A percentile compares a stretch with the other conserved stretches of the same genome.
Evolutionary conservation across 1,140 invertebrate genomes (phyloP).

Genomic region (Polypedilum vanderplanki): DNA sequence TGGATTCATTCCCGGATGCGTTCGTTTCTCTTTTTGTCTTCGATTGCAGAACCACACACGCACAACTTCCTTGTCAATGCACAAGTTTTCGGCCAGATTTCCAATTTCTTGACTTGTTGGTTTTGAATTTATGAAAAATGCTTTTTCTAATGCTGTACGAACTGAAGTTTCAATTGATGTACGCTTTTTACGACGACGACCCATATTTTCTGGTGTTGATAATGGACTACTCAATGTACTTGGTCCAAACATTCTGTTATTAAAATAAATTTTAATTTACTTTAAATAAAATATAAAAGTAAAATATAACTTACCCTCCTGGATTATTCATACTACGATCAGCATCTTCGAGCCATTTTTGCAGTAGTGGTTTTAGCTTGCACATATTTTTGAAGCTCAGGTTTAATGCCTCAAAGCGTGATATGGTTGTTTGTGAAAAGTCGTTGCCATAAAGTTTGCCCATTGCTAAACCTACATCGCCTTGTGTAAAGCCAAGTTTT

Average conservation of each 20-base stretch:
- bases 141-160: conserved; percentile 85
- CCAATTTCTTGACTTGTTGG: conserved; percentile 95
- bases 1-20: conserved; percentile 55
- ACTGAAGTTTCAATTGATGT: conserved; percentile 96
- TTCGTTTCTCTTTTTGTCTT: conserved; percentile 82
- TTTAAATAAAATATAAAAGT: conserved; percentile 18
- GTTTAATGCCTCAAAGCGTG: conserved; percentile 95
- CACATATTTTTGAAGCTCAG: conserved; percentile 99
- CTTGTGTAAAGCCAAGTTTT: conserved; percentile 96
- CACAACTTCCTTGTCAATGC: conserved; percentile 97
- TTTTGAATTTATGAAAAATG: conserved; percentile 92
- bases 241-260: conserved; percentile 46
- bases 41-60: conserved; percentile 96
- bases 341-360: conserved; percentile 96
- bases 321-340: conserved; percentile 83
- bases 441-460: conserved; percentile 97
- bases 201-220: conserved; percentile 77
- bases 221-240: conserved; percentile 68
- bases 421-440: conserved; percentile 98
- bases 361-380: conserved; percentile 92
- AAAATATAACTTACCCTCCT: conserved; percentile 35
- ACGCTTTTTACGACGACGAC: conserved; percentile 89
- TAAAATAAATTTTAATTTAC: not conserved
- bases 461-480: conserved; percentile 96
- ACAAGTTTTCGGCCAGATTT: conserved; percentile 79